Conservation (phyloP, 2,888 invertebrate species). For the Halictus ligatus region DNA sequence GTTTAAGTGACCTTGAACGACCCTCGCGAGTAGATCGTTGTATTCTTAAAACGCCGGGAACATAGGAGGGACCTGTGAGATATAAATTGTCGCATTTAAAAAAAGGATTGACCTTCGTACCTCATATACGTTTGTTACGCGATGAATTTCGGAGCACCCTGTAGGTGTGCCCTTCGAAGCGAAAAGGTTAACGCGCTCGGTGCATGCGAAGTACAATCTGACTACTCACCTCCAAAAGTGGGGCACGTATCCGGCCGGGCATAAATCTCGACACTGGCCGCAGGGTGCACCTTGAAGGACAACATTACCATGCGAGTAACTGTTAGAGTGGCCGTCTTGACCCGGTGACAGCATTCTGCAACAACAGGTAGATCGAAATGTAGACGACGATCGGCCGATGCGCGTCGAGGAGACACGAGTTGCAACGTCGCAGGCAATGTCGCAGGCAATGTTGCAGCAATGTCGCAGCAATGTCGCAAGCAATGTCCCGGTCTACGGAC, state of each 20-base stretch:
- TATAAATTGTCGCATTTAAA: too few species aligned
- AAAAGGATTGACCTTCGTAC: too few species aligned
- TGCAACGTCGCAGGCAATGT: background rate
- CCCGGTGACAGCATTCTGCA: conserved; percentile 81
- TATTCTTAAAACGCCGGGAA: background rate
- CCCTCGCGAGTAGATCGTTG: background rate
- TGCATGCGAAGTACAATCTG: conserved; percentile 21
- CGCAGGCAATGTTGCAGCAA: background rate
- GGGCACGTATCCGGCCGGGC: conserved; percentile 81
- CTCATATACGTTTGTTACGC: too few species aligned
- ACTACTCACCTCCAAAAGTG: conserved; percentile 83
- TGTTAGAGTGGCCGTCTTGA: conserved; percentile 75
- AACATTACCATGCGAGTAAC: conserved; percentile 74
- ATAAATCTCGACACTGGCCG: conserved; percentile 82
- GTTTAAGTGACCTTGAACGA: background rate
- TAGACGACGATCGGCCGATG: background rate
- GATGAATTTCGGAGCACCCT: background rate
- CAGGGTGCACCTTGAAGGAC: conserved; percentile 82
- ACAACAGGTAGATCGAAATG: conserved; percentile 11
- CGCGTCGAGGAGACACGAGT: background rate
- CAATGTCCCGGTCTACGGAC: background rate
- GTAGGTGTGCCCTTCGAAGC: background rate
- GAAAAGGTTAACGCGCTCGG: background rate
- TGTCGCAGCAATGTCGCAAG: background rate
- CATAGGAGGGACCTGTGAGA: too few species aligned